Conservation (phyloP, 2,113 vertebrate species). For the Xenotilapia longispinis region DNA sequence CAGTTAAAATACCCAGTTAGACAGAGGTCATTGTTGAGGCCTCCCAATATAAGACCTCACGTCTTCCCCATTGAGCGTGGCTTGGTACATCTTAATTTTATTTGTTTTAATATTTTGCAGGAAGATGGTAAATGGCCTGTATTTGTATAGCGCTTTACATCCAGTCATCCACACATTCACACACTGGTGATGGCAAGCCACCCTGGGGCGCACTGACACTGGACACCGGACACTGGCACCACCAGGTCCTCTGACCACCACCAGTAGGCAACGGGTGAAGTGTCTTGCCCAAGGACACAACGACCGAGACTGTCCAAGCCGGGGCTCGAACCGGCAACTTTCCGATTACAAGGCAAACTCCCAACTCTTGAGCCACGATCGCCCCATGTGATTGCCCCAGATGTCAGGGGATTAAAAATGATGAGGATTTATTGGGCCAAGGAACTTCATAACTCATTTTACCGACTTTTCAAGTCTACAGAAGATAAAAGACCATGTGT, state of each 20-base stretch:
- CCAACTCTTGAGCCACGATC: background rate
- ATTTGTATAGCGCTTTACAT: too few species aligned
- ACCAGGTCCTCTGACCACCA: background rate
- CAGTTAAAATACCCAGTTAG: background rate
- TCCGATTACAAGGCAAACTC: accelerated
- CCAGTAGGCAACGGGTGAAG: background rate
- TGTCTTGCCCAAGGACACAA: background rate
- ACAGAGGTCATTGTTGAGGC: background rate
- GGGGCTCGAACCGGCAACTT: accelerated
- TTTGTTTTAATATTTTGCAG: background rate
- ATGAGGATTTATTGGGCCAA: accelerated
- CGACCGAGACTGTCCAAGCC: too few species aligned
- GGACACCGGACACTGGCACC: background rate
- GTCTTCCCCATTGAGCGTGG: background rate
- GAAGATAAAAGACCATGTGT: accelerated
- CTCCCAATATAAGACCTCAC: background rate
- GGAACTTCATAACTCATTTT: background rate
- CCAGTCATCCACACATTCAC: background rate
- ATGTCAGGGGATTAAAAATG: background rate
- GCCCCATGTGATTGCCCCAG: accelerated
- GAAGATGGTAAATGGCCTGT: background rate
- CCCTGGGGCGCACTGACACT: accelerated
- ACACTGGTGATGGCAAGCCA: background rate
- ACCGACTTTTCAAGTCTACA: background rate
- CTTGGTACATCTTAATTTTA: background rate